These are phyloP conservation scores for Aromia moschata DNA, from an alignment of 2,888 invertebrate species.

Conservation along the genomic window DNA sequence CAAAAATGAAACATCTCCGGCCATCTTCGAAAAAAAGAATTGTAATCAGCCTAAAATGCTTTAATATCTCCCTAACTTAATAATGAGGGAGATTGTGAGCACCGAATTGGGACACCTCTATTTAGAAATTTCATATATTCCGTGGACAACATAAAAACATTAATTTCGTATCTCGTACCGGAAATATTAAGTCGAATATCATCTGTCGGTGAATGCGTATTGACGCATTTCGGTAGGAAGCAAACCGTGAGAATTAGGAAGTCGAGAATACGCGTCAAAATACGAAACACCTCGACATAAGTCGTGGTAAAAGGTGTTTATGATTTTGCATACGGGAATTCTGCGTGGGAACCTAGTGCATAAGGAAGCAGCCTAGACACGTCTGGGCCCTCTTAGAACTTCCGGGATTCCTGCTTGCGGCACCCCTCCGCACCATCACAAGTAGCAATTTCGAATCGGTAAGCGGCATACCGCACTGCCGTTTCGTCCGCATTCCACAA, in stretches of 20 bases:
- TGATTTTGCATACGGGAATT: slow-evolving; percentile 30
- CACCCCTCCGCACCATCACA: slow-evolving; percentile 18
- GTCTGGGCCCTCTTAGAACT: slow-evolving; percentile 47
- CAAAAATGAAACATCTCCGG: too few species aligned
- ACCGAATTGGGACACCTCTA: too few species aligned
- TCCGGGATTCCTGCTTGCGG: slow-evolving; percentile 50
- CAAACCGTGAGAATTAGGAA: slow-evolving; percentile 47
- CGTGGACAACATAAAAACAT: too few species aligned
- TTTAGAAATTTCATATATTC: too few species aligned
- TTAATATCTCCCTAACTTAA: too few species aligned
- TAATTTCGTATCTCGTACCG: too few species aligned
- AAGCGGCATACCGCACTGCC: slow-evolving; percentile 28
- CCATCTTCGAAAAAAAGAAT: too few species aligned
- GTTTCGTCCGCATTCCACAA: slow-evolving; percentile 24
- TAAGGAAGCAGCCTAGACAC: slow-evolving; percentile 53
- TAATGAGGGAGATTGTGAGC: too few species aligned
- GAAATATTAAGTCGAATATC: too few species aligned
- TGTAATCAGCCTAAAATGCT: too few species aligned
- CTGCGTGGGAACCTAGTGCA: slow-evolving; percentile 47
- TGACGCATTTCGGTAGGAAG: slow-evolving; percentile 22
- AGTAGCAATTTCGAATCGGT: slow-evolving; percentile 27
- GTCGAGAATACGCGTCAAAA: slow-evolving; percentile 36
- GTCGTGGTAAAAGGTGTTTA: slow-evolving; percentile 27
- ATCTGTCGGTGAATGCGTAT: too few species aligned
- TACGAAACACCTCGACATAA: slow-evolving; percentile 39